Base-by-base conservation (phyloP, 2,113 vertebrate genomes). In the Riparia riparia region DNA sequence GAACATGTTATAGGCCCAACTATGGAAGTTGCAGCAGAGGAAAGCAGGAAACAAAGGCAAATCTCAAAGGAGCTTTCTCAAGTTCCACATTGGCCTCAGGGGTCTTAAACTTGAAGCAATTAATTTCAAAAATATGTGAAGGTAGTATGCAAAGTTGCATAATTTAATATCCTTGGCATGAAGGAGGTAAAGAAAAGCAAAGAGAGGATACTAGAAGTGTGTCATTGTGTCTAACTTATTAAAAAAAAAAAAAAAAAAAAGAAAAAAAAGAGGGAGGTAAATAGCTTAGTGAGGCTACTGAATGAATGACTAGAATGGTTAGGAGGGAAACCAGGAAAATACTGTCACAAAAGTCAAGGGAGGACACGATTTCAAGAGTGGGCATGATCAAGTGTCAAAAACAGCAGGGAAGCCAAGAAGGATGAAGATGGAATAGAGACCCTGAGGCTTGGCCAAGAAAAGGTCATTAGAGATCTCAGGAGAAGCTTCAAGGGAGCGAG, bases 341-440 rank as follows among this genome's bases (percentile, higher is more conserved):
- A 92, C 28, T 45, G 85, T 83, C 85, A 96, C 72, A 76, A 88
- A 94, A 95, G 95, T 96, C 96, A 96, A 89, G 61, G 45, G 64
- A 97, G 96, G 95, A 83, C 96, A 97, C 86, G 72, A 96, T 78
- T 93, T 97, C 94, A 89, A 92, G 87, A 97, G 57, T 54, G 86
- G 81, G 83, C 83, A 96, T 19, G 96, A 96, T 96, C 96, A 96
- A 97, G 93, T 96, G 94, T 96, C 96, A 97, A 91, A 96, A 96
- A 91, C 94, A 96, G 93, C 74, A 88, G 50, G 53, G 82, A 95
- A 95, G 95, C 96, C 96, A 97, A 93, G 95, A 96, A 93, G 63
- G 93, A 94, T 94, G 96, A 96, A 94, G 95, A 92, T n/a, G 79
- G 95, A 93, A 97, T 19, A 94, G 39, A 96, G 95, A 95, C 78